Evolutionary conservation across 1,140 invertebrate species (phyloP), one percentile per base, ranked within the genome.

Genomic region (Palaemon carinicauda): DNA sequence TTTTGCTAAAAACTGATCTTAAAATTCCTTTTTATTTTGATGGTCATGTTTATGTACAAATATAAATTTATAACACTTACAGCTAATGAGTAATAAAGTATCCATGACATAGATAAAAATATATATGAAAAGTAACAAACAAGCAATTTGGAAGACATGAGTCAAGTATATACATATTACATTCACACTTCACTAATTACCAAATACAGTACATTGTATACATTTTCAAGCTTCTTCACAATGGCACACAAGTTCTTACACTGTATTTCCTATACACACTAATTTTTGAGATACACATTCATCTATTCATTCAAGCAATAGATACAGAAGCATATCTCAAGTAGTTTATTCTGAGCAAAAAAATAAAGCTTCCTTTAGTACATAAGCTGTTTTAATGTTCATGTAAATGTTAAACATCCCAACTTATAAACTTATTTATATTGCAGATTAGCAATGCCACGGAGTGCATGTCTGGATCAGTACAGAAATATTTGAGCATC

Each of bases 181-280:
- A 24, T 27, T 27, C n/a, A 69, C 29, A 69, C 29, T 24, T n/a
- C 29, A 69, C 65, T 69, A 69, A 27, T n/a, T 69, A 24, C 29
- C 65, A 27, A 27, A 69, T 31, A 27, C 10, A 24, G n/a, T 24
- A 69, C 24, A 31, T 69, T 69, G 12, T 5, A 69, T 69, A 69
- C 14, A 69, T 69, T 69, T 69, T 29, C 65, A 69, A 24, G n/a
- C 29, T 31, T 31, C n/a, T 69, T 80, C 78, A 80, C 78, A 80
- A 80, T 80, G 78, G 78, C 78, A 80, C 78, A 60, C 78, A 80
- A 80, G 27, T 53, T 79, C 52, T 50, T 79, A 29, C 50, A 77
- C 19, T 41, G 41, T 56, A 80, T 56, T 54, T n/a, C 33, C 21
- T 80, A 60, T n/a, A 41, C 33, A 69, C 24, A 69, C 24, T 31